phyloP scores from a whole-genome alignment of 1,140 invertebrate genomes.

The Macrosteles quadrilineatus region DNA sequence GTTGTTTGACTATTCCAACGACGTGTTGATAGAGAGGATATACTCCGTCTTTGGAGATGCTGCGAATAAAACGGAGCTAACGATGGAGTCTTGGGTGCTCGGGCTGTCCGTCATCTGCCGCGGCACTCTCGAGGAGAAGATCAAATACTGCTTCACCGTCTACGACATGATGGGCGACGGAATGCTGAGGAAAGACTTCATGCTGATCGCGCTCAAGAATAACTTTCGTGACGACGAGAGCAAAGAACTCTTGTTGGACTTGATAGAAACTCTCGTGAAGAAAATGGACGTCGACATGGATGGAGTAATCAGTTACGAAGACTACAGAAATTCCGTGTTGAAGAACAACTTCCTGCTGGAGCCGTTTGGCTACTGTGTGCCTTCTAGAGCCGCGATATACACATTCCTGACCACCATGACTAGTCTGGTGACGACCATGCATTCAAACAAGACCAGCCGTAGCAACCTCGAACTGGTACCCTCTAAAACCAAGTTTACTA shows the following conservation, averaged over 20 bases:
- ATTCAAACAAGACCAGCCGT: background rate
- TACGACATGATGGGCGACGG: slow-evolving; percentile 21
- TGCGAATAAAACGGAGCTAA: slow-evolving; percentile 53
- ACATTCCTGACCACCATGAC: slow-evolving; percentile 61
- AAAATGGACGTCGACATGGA: slow-evolving; percentile 80
- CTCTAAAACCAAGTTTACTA: no score
- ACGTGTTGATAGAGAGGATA: slow-evolving; percentile 63
- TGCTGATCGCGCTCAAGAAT: slow-evolving; percentile 56
- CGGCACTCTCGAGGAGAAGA: slow-evolving; percentile 65
- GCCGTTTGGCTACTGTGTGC: slow-evolving; percentile 77
- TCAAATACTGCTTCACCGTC: slow-evolving; percentile 64
- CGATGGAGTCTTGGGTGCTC: slow-evolving; percentile 64
- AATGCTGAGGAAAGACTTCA: slow-evolving; percentile 46
- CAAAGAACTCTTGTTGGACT: slow-evolving; percentile 67
- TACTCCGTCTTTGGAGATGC: slow-evolving; percentile 56
- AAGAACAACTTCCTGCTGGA: slow-evolving; percentile 71
- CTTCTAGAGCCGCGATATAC: slow-evolving; percentile 59
- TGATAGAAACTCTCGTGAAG: slow-evolving; percentile 78
- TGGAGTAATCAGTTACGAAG: slow-evolving; percentile 70
- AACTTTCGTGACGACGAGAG: slow-evolving; percentile 36
- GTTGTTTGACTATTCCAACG: slow-evolving; percentile 71
- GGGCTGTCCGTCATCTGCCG: slow-evolving; percentile 67
- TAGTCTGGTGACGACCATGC: background rate
- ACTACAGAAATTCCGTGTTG: slow-evolving; percentile 67
- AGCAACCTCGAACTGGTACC: no score